phyloP scores from a whole-genome alignment of 2,797 vertebrate species.

The Leptatherina wallacei region DNA sequence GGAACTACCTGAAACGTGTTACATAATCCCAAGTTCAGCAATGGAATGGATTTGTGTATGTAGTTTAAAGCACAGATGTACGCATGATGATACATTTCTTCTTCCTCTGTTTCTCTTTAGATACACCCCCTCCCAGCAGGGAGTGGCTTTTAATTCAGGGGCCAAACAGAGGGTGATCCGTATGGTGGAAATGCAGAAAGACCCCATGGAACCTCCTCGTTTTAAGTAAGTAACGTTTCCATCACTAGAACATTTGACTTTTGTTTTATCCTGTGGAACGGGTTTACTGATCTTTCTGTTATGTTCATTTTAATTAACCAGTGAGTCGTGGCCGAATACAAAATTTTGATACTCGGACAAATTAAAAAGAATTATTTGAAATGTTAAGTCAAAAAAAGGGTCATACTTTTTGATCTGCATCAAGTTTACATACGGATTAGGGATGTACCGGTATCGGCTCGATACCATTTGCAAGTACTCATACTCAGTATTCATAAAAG shows the following conservation, averaged over 20 bases:
- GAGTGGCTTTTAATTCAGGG: slow-evolving; percentile 97
- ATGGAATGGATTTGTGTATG: too few species aligned
- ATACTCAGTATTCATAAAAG: too few species aligned
- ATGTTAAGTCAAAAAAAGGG: too few species aligned
- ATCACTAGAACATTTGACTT: not conserved
- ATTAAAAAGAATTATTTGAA: too few species aligned
- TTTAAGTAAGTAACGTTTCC: slow-evolving; percentile 88
- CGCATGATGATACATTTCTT: slow-evolving; percentile 15
- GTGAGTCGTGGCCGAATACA: not conserved
- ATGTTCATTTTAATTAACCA: not conserved
- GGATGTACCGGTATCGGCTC: too few species aligned
- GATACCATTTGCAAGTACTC: too few species aligned
- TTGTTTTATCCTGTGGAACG: not conserved
- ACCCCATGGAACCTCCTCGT: slow-evolving; percentile 97
- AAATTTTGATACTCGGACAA: too few species aligned
- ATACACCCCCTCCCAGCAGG: slow-evolving; percentile 98
- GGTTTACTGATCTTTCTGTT: not conserved
- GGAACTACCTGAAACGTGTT: not conserved
- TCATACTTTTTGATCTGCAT: not conserved
- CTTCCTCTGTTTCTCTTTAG: slow-evolving; percentile 72
- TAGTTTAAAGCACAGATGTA: not conserved
- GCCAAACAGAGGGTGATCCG: slow-evolving; percentile 98
- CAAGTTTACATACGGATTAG: not conserved
- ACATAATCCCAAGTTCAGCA: too few species aligned
- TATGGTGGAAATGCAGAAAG: slow-evolving; percentile 99